Percentiles rank a stretch among this genome's conserved stretches.
Evolutionary conservation across 2,797 vertebrate genomes (phyloP).

Genomic region (Gymnothorax javanicus): DNA sequence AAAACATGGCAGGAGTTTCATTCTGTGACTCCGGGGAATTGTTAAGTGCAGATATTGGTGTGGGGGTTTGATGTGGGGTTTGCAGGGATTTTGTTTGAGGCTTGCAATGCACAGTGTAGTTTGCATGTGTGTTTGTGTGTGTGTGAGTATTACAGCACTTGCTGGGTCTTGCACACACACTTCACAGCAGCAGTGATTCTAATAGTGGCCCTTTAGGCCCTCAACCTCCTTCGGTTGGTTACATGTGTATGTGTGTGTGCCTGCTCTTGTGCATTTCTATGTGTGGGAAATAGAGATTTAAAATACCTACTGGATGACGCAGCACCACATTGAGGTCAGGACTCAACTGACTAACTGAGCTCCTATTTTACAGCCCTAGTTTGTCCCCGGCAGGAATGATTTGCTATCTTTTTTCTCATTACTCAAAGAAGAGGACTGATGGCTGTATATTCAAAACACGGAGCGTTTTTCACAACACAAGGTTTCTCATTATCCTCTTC

Average conservation of each 20-base stretch:
- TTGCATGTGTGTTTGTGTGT: constrained; percentile 33
- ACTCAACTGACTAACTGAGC: neutral
- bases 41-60: too few relatives aligned
- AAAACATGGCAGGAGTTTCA: too few relatives aligned
- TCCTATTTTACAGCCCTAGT: neutral
- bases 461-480: neutral
- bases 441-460: neutral
- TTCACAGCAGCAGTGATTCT: constrained; percentile 34
- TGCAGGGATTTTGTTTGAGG: too few relatives aligned
- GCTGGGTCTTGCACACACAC: constrained; percentile 35
- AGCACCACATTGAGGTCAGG: neutral
- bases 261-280: neutral
- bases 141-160: constrained; percentile 37
- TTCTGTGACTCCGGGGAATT: too few relatives aligned
- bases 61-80: too few relatives aligned
- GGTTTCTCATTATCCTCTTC: neutral
- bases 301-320: neutral
- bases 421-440: neutral
- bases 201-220: constrained; percentile 29
- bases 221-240: constrained; percentile 24
- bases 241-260: neutral
- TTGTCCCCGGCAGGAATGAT: neutral
- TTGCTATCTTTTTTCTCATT: neutral
- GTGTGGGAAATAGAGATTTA: neutral
- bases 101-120: constrained; percentile 20